Base-by-base conservation (phyloP, 1,140 invertebrate genomes). In the Pachyrhynchus sulphureomaculatus region DNA sequence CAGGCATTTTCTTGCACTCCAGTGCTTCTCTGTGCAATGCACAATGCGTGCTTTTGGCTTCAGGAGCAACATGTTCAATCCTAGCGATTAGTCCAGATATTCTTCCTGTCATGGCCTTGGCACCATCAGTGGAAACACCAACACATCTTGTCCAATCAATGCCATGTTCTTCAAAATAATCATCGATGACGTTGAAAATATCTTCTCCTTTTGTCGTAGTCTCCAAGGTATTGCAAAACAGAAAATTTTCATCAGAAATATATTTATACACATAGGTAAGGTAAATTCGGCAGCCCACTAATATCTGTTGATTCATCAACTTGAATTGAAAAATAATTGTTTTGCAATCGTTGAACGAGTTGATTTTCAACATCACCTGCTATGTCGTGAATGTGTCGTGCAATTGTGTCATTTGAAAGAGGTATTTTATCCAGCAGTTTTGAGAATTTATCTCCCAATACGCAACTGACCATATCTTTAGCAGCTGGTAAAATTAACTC, bases 261-360 rank as follows among this genome's bases (percentile, higher is more conserved):
- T 41, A 48, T 64, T 51, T 39, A 60, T 66, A 60, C 45, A 64
- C 44, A 60, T 66, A 60, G 59, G 2, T 12, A 9, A 48, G 21
- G 45, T 48, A 23, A 23, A 48, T 48, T 24, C 18, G 20, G 39
- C 9, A 54, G 34, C 41, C 44, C 65, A 67, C 55, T 64, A 55
- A 59, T 67, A 67, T 67, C 52, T 62, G 54, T 67, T 51, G 65
- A 65, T 62, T 67, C 56, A 62, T 67, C 58, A 56, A 65, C 52
- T 65, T 67, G 62, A 62, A 67, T 65, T 34, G 65, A 51, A 2
- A 26, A 64, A 65, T 65, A 62, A 65, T 65, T 53, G 52, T 65
- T 13, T 32, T 61, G 9, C 9, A 48, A 48, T 23, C 45, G 45
- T 48, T 48, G 45, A 5, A 62, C 60, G 37, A 64, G 49, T 67